Evolutionary conservation across 2,113 vertebrate genomes (phyloP).

Genomic region (Typhlomys cinereus): DNA sequence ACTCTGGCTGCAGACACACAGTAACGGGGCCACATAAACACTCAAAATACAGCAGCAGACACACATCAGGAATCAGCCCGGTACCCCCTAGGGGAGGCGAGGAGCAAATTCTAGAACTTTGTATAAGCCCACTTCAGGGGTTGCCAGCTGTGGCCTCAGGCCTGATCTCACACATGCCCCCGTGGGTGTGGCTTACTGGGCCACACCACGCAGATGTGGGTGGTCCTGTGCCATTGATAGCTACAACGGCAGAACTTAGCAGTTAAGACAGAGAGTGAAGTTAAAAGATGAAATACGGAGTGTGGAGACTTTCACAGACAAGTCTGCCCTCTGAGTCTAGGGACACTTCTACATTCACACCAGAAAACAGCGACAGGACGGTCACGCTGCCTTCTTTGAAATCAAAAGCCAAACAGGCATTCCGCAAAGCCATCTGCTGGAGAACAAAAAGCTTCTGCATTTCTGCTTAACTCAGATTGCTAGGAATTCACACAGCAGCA

Average conservation of each 20-base stretch:
- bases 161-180: not conserved
- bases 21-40: not conserved
- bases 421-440: not conserved
- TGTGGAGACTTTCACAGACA: not conserved
- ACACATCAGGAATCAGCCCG: not conserved
- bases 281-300: not conserved
- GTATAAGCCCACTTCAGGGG: not conserved
- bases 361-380: not conserved
- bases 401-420: not conserved
- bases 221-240: too few species aligned
- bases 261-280: not conserved
- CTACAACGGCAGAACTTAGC: not conserved
- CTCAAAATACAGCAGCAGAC: fast-evolving
- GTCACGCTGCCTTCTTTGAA: not conserved
- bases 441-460: not conserved
- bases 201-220: not conserved
- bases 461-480: not conserved
- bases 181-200: not conserved
- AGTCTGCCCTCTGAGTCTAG: not conserved
- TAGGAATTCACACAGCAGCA: not conserved
- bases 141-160: not conserved
- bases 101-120: not conserved
- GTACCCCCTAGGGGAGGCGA: not conserved
- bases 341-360: not conserved
- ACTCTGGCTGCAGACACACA: not conserved